These are phyloP conservation scores for Amblyjoppa proteus DNA, from an alignment of 2,888 invertebrate genomes.

Conservation along the genomic window DNA sequence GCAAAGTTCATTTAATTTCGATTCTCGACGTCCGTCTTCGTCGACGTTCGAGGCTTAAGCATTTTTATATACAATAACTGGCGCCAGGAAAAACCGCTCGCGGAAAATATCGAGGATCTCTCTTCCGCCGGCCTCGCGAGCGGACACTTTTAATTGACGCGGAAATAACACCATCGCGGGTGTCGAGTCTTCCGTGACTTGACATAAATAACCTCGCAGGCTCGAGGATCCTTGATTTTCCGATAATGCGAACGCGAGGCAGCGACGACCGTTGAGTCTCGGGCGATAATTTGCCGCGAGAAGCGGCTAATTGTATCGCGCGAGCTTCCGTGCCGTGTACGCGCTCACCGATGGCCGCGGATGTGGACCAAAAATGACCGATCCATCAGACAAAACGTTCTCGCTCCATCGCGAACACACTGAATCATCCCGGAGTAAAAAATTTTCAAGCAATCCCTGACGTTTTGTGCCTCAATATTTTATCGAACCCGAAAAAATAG, in stretches of 20 bases:
- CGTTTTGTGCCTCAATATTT: not conserved
- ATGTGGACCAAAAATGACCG: not conserved
- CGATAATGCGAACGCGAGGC: constrained; percentile 11
- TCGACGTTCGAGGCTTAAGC: not conserved
- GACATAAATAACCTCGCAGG: constrained; percentile 29
- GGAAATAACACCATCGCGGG: constrained; percentile 13
- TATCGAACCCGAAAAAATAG: not conserved
- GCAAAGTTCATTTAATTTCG: constrained; percentile 54
- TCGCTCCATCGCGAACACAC: not conserved
- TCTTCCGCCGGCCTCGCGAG: not conserved
- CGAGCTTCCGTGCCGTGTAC: not conserved
- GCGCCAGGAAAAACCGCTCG: not conserved
- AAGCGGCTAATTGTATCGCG: constrained; percentile 36
- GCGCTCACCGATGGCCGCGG: not conserved
- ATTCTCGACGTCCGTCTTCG: constrained; percentile 32
- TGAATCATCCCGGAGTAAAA: not conserved
- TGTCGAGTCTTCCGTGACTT: not conserved
- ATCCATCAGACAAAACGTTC: not conserved
- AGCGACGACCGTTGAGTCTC: not conserved
- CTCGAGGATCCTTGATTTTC: constrained; percentile 32
- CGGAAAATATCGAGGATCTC: not conserved
- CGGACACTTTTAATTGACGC: constrained; percentile 34
- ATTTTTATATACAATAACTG: constrained; percentile 1
- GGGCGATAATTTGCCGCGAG: constrained; percentile 30
- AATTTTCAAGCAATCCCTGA: constrained; percentile 17